A percentile compares a stretch with the other conserved stretches of the same genome.
Conservation (phyloP, 2,888 invertebrate species). For the Agrotis exclamationis region DNA sequence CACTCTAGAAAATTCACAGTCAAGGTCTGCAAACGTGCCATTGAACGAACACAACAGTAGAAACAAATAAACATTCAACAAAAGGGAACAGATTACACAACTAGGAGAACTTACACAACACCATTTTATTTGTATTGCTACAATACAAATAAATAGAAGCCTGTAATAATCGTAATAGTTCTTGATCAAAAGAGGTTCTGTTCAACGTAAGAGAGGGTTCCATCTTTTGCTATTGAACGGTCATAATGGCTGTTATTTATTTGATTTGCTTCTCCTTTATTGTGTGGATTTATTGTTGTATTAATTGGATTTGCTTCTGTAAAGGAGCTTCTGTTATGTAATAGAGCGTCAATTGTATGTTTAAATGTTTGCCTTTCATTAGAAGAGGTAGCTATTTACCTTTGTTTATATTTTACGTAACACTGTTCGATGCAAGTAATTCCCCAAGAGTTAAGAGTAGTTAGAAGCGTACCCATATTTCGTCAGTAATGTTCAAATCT, state of each 20-base stretch:
- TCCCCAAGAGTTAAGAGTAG: too few relatives aligned
- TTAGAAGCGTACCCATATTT: too few relatives aligned
- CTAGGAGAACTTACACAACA: neutral
- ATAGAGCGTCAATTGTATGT: neutral
- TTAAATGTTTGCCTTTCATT: neutral
- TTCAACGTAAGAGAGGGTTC: conserved; percentile 1
- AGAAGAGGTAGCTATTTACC: neutral
- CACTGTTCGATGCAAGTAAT: too few relatives aligned
- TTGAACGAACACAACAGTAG: neutral
- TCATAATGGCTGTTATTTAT: conserved; percentile 13
- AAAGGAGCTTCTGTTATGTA: neutral
- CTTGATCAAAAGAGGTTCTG: neutral
- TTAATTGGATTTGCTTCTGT: conserved; percentile 2
- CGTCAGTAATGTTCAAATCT: too few relatives aligned
- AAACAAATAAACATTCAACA: conserved; percentile 4
- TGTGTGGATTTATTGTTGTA: conserved; percentile 7
- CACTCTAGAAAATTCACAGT: neutral
- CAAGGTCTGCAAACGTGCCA: neutral
- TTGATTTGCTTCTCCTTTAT: conserved; percentile 7
- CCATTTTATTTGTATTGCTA: conserved; percentile 16
- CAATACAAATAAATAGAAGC: conserved; percentile 6
- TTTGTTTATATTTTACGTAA: neutral
- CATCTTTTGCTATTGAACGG: neutral
- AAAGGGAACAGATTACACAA: conserved; percentile 15
- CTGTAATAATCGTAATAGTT: conserved; percentile 18